These are phyloP conservation scores for Gonatopus flavifemur DNA, from an alignment of 1,140 invertebrate species.

Conservation along the genomic window DNA sequence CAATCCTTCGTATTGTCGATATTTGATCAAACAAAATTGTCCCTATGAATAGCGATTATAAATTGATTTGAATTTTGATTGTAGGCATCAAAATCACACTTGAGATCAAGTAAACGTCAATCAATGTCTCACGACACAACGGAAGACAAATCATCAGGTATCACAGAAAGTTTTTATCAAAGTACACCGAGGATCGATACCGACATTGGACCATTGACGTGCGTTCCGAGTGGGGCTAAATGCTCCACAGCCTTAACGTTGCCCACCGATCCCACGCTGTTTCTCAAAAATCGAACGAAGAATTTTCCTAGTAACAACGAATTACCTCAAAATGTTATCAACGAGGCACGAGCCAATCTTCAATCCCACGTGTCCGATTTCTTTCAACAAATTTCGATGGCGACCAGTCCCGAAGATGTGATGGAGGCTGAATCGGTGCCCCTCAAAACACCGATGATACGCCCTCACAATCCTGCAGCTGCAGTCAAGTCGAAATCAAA, in stretches of 20 bases:
- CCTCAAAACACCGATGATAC: conserved; percentile 20
- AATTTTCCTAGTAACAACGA: conserved; percentile 40
- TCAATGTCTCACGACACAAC: conserved; percentile 34
- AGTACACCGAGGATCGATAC: conserved; percentile 52
- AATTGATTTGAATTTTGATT: too few species aligned
- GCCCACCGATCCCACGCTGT: conserved; percentile 36
- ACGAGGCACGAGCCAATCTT: conserved; percentile 48
- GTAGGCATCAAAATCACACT: conserved; percentile 48
- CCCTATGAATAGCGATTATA: too few species aligned
- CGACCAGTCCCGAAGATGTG: conserved; percentile 57
- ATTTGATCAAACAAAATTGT: too few species aligned
- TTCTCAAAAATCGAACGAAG: conserved; percentile 24
- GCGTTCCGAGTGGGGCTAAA: conserved; percentile 24
- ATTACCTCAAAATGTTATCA: conserved; percentile 46
- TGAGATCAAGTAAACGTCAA: conserved; percentile 43
- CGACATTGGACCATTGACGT: conserved; percentile 52
- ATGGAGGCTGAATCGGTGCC: conserved; percentile 51
- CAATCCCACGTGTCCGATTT: conserved; percentile 59
- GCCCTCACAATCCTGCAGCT: conserved; percentile 28
- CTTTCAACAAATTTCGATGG: conserved; percentile 59
- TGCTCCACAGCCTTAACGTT: conserved; percentile 37
- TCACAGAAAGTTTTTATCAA: conserved; percentile 52
- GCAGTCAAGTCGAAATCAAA: conserved; percentile 23
- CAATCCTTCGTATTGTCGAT: too few species aligned
- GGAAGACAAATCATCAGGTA: conserved; percentile 39